Evolutionary conservation across 2,113 vertebrate species (phyloP), one percentile per base, ranked within the genome.

Genomic region (Cyrtonyx montezumae): DNA sequence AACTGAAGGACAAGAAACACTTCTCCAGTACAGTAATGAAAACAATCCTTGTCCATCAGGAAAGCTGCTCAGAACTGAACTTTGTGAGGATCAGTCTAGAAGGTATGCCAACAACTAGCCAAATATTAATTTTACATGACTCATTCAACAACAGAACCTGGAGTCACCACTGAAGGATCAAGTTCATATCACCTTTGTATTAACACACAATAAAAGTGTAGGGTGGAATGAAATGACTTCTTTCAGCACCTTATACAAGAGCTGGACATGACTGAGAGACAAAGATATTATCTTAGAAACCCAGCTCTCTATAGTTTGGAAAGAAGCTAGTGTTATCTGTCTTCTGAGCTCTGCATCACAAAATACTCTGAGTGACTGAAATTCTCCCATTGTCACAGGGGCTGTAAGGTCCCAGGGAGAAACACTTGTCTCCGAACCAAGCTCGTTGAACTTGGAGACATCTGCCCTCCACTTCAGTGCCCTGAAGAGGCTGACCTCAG

Each of bases 401-500:
- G 6, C 18, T 84, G 70, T 68, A 43, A 0, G 3, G 36, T 71
- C 12, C 37, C 80, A 25, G 16, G 7, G 8, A 6, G 30, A 73
- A 62, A 10, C 16, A 36, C 10, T 23, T 68, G 46, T n/a, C 30
- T 68, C 13, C 20, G 75, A n/a, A 23, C 30, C 2, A 37, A 53
- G 5, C n/a, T 87, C 10, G 42, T 0, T 61, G 80, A 78, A 65
- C 17, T 75, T 46, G 37, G 51, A 84, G 61, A 51, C 13, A 66
- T 16, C 20, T 43, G 0, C 55, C 32, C 13, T 65, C 22, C 68
- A n/a, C 18, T 36, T 45, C n/a, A 71, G n/a, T 36, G 20, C 7
- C 8, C 45, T 11, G 42, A 63, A 0, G 0, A 28, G 28, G 11
- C 9, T 63, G 46, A 87, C 36, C 26, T 1, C 0, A 2, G 13